Percentiles rank a stretch among this genome's conserved stretches.
Conservation (phyloP, 2,797 vertebrate species). For the Simalia tracyae region DNA sequence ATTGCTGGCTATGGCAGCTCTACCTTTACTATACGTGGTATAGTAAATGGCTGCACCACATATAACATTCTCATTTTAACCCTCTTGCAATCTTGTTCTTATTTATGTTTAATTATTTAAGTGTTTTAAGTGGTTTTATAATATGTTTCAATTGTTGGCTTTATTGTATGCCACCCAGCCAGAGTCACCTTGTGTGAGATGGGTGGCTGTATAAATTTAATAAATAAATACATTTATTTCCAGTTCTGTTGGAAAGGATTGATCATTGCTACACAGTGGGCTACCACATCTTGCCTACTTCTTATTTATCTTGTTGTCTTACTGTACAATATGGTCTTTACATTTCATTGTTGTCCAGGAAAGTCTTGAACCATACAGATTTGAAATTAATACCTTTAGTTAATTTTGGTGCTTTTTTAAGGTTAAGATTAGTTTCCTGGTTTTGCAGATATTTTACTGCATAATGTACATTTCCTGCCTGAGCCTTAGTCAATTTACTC, state of each 20-base stretch:
- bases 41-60: too few relatives aligned
- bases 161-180: neutral
- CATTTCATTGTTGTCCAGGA: neutral
- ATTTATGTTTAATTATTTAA: neutral
- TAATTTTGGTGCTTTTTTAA: neutral
- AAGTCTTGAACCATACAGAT: neutral
- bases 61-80: neutral
- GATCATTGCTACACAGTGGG: neutral
- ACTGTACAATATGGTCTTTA: neutral
- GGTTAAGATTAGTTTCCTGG: neutral
- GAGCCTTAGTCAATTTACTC: neutral
- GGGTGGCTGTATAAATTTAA: neutral
- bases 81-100: neutral
- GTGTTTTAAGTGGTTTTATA: neutral
- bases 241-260: neutral
- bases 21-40: neutral
- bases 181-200: neutral
- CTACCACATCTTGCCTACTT: neutral
- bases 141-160: neutral
- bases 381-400: neutral
- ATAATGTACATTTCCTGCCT: neutral
- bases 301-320: neutral
- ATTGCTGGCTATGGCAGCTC: neutral
- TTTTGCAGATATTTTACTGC: neutral
- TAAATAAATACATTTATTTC: neutral